Base-by-base conservation (phyloP, 2,888 invertebrate genomes). In the Trachelus troglodyta region DNA sequence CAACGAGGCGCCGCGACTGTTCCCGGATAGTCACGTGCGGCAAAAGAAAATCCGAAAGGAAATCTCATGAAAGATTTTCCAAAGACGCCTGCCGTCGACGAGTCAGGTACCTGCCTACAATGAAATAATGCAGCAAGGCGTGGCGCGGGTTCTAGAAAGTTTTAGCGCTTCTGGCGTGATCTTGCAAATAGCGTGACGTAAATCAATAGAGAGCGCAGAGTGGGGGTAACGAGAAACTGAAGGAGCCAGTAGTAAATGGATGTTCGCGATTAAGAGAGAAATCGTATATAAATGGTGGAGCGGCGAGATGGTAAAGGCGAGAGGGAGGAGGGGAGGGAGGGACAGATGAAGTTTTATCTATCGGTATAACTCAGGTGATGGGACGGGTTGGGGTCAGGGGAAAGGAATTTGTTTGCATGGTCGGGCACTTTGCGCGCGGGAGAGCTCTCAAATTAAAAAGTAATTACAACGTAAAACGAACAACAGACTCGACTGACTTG, bases 251-350 rank as follows among this genome's bases (percentile, higher is more conserved):
- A 85, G 86, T 87, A 89, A 90, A 90, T 90, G 90, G 89, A 89
- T 89, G 89, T 89, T 89, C 86, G 85, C 89, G 89, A 90, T 90
- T 90, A 88, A 86, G 89, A 88, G 87, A 89, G 90, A 89, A 89
- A 89, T 90, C 90, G 87, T 89, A 86, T 89, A 89, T 89, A 89
- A 89, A 89, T 89, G 88, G 88, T 80, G 80, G 76, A 80, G 35
- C 40, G 56, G 6, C 11, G 76, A 11, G 30, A 12, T 56, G 31
- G 4, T 3, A 40, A 34, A 69, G 37, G 34, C 34, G 37, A 3
- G 35, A 11, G 35, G 11, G 34, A 2, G 34, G 34, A 2, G 69
- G 78, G 81, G 81, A 75, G 69, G 80, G 79, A 74, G 80, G 75
- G 78, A 80, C 75, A 83, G 86, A 86, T 85, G 85, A 85, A 86